Evolutionary conservation across 2,113 vertebrate genomes (phyloP).

Genomic region (Rhinoderma darwinii): DNA sequence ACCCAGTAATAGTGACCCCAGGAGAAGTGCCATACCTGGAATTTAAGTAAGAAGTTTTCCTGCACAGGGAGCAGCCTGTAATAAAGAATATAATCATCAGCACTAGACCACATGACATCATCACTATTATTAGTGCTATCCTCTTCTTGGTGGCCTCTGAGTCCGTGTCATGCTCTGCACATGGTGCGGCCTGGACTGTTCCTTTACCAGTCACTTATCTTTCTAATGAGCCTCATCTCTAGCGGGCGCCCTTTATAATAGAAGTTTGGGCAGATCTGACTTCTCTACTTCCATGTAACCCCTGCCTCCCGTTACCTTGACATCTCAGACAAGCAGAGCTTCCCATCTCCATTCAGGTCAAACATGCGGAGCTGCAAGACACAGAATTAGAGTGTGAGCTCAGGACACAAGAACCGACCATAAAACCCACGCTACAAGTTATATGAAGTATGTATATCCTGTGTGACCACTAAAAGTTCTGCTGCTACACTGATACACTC

Average conservation of each 20-base stretch:
- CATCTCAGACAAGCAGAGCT: constrained; percentile 94
- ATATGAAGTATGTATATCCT: too few species aligned
- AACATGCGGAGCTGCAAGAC: constrained; percentile 89
- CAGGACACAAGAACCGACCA: not conserved
- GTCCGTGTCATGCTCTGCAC: too few species aligned
- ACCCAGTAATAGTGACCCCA: too few species aligned
- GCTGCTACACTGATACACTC: not conserved
- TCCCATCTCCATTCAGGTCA: constrained; percentile 91
- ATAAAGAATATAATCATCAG: constrained; percentile 52
- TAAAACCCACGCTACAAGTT: not conserved
- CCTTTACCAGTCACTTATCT: not conserved
- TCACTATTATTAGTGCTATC: not conserved
- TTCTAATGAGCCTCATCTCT: not conserved
- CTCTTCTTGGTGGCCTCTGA: too few species aligned
- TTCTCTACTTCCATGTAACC: not conserved
- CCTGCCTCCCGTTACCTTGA: constrained; percentile 77
- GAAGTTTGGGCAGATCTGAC: not conserved
- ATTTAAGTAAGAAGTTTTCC: constrained; percentile 97
- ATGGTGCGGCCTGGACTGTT: too few species aligned
- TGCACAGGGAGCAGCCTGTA: constrained; percentile 92
- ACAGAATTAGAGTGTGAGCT: constrained; percentile 44
- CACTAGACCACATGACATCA: too few species aligned
- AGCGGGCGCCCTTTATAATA: too few species aligned
- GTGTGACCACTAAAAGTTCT: not conserved
- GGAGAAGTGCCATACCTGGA: constrained; percentile 82